Evolutionary conservation across 2,888 invertebrate species (phyloP), one percentile per base, ranked within the genome.

Genomic region (Melipona bicolor): DNA sequence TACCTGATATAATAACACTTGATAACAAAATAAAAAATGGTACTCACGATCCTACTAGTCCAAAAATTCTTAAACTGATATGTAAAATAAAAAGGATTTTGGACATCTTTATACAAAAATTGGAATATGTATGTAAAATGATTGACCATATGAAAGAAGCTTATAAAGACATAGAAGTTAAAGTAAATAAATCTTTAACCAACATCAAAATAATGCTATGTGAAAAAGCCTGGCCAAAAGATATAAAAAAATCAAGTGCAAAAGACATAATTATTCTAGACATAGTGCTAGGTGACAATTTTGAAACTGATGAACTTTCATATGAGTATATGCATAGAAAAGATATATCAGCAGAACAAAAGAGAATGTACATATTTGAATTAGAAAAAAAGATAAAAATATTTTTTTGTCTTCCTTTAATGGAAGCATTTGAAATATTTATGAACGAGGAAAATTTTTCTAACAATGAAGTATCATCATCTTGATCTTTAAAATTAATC

Each of bases 151-250:
- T 54, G 32, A 72, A 81, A 70, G 50, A 62, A 11, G 27, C 3
- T 17, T 75, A 83, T n/a, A 81, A 78, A 49, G 79, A 83, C 64
- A 59, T 84, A n/a, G 78, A 74, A 17, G 78, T 89, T 77, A 0
- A 43, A 17, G 13, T 83, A n/a, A 72, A 72, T 32, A 4, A 59
- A 54, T 54, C n/a, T 52, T 59, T 83, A 15, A 74, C 36, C 17
- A n/a, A 64, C 19, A 4, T 81, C 36, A 68, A 70, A 78, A 13
- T 81, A 36, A n/a, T 52, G 11, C n/a, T 89, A 27, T 72, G 50
- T 52, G 79, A 79, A 9, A 73, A 79, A 4, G 71, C 52, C 3
- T 89, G 87, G 87, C 87, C 89, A 73, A 49, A 9, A n/a, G 36
- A 13, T 24, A 5, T 89, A 21, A 52, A 49, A 49, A 83, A 81